Conservation (phyloP, 1,140 invertebrate species). For the Halesus radiatus region DNA sequence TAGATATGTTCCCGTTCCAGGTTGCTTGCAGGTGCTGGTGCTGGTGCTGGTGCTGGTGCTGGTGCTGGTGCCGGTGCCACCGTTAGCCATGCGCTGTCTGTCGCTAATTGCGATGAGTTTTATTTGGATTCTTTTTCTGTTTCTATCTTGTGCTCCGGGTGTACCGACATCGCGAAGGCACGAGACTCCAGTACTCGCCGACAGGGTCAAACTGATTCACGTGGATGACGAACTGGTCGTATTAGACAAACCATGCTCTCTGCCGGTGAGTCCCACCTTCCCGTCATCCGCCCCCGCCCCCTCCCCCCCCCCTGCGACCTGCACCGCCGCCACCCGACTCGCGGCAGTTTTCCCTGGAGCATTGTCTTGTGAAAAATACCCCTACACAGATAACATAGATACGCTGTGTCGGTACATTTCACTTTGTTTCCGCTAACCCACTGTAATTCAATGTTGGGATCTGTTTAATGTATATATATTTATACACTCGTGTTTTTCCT, state of each 20-base stretch:
- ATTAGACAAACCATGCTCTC: slow-evolving; percentile 90
- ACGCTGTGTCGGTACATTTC: slow-evolving; percentile 5
- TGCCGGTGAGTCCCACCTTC: slow-evolving; percentile 80
- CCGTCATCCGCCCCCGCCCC: background rate
- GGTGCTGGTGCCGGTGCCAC: no score
- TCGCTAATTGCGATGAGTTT: background rate
- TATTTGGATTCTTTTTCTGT: slow-evolving; percentile 50
- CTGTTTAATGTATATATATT: background rate
- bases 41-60: background rate
- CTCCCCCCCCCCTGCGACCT: background rate
- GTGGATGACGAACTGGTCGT: slow-evolving; percentile 87
- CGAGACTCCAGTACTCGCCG: slow-evolving; percentile 82
- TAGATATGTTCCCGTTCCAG: slow-evolving; percentile 20
- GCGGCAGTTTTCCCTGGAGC: background rate
- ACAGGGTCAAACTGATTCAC: slow-evolving; percentile 83
- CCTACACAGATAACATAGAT: background rate
- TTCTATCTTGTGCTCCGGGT: slow-evolving; percentile 49
- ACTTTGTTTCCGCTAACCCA: background rate
- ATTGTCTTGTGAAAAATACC: slow-evolving; percentile 3
- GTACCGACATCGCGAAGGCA: slow-evolving; percentile 71
- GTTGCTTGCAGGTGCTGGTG: slow-evolving; percentile 12
- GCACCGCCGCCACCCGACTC: background rate
- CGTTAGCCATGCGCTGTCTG: background rate
- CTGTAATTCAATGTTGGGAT: background rate
- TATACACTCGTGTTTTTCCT: slow-evolving; percentile 18